A percentile compares a stretch with the other conserved stretches of the same genome.
These are phyloP conservation scores for Pitangus sulphuratus DNA, from an alignment of 2,797 vertebrate genomes.

Conservation along the genomic window DNA sequence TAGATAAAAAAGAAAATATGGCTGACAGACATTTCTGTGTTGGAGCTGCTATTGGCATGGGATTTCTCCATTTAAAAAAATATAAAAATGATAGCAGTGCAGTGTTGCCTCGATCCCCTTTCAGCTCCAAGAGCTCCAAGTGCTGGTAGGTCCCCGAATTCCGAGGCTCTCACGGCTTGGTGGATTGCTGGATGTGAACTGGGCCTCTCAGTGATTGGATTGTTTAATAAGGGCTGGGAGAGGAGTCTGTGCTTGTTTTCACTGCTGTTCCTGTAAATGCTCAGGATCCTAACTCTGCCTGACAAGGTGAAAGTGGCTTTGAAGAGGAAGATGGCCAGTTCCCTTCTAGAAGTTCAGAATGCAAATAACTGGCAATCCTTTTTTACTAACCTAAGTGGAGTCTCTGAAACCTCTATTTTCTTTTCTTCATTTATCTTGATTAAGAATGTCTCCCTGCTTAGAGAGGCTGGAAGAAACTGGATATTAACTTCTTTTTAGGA, in stretches of 20 bases:
- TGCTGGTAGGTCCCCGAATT: background rate
- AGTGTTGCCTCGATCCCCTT: background rate
- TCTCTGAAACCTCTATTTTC: slow-evolving; percentile 56
- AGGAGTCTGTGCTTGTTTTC: background rate
- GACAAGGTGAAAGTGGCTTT: background rate
- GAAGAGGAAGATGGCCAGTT: background rate
- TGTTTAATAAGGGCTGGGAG: background rate
- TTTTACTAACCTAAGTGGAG: background rate
- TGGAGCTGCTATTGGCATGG: background rate
- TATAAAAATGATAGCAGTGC: background rate
- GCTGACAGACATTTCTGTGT: background rate
- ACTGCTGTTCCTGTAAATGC: background rate
- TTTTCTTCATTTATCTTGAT: slow-evolving; percentile 71
- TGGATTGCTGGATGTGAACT: background rate
- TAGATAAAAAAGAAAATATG: background rate
- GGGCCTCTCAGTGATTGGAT: background rate
- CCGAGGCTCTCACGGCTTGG: background rate
- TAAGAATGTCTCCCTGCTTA: slow-evolving; percentile 63
- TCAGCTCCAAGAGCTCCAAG: background rate
- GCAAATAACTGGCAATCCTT: background rate
- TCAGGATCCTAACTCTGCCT: background rate
- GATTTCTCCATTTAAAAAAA: background rate
- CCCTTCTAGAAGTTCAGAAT: slow-evolving; percentile 25
- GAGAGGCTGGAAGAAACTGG: slow-evolving; percentile 35
- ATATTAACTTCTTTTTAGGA: slow-evolving; percentile 39